Base-by-base conservation (phyloP, 92 coral and sea anemone genomes). In the Palythoa heliodiscus region DNA sequence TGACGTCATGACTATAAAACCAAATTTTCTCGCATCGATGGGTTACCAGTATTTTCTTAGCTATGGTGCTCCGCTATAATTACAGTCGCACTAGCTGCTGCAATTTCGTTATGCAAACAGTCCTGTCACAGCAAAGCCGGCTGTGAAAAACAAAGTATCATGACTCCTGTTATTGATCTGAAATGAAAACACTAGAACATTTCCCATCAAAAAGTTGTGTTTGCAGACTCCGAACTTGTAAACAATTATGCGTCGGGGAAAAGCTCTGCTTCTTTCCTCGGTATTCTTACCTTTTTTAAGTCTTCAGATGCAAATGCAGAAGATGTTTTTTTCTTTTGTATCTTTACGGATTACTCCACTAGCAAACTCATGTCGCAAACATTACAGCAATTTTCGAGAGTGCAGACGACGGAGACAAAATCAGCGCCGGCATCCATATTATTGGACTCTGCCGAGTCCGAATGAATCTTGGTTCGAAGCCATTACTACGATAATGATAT, bases 361-460 rank as follows among this genome's bases (percentile, higher is more conserved):
- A 73, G 77, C 58, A 73, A 73, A 73, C 77, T 73, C 35, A n/a
- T 7, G 77, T 73, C 57, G 29, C 54, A 73, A 73, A 73, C 57
- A 43, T 47, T 43, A 35, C 77, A 73, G 77, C 57, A 35, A 73
- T 29, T n/a, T 73, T 73, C 57, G 57, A 82, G 38, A 73, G 1
- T 1, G 1, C 35, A 29, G 35, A 1, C 35, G 35, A 29, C 1
- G 35, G 1, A 29, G 35, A 29, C 35, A 1, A 29, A 29, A 29
- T 29, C 58, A 50, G 82, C 73, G 73, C 50, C 52, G 54, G 20
- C 66, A 77, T 38, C 87, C 71, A 22, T 73, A 84, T 64, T 71
- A 85, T 68, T 72, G 86, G 82, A 70, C 86, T 58, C 71, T 87
- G 73, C 90, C 86, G 23, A 82, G 90, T 87, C 89, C 35, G 35